Conservation (phyloP, 2,888 invertebrate species). For the Cephus nigrinus region DNA sequence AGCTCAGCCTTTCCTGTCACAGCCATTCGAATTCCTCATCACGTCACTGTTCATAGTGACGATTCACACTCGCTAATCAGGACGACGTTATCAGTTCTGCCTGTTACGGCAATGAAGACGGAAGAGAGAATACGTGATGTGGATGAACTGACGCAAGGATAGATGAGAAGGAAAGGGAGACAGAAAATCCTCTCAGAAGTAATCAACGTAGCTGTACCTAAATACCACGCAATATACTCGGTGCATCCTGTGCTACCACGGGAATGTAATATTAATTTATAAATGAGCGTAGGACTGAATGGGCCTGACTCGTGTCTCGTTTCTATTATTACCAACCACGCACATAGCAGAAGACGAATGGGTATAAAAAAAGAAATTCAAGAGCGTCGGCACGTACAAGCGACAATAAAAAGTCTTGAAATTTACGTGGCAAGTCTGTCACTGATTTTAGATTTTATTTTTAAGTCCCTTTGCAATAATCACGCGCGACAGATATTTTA, state of each 20-base stretch:
- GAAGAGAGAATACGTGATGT: background rate
- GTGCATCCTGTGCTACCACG: background rate
- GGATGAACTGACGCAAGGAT: background rate
- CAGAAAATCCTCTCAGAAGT: background rate
- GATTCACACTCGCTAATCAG: slow-evolving; percentile 13
- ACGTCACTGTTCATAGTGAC: slow-evolving; percentile 12
- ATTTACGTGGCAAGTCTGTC: background rate
- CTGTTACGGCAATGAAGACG: slow-evolving; percentile 8
- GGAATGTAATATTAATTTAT: background rate
- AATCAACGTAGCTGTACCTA: background rate
- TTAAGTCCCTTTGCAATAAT: background rate
- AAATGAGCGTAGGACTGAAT: background rate
- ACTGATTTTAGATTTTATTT: background rate
- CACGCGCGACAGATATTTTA: background rate
- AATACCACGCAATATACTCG: background rate
- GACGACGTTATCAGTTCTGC: slow-evolving; percentile 18
- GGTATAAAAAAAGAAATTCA: background rate
- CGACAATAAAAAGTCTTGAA: background rate
- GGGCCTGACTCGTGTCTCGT: background rate
- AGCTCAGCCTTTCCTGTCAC: slow-evolving; percentile 2
- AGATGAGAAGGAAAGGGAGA: background rate
- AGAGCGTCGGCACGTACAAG: background rate
- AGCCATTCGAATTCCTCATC: slow-evolving; percentile 16
- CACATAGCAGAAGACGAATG: background rate
- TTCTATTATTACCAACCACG: background rate